These are phyloP conservation scores for Varecia variegata DNA, from an alignment of 2,797 vertebrate species.

Conservation along the genomic window DNA sequence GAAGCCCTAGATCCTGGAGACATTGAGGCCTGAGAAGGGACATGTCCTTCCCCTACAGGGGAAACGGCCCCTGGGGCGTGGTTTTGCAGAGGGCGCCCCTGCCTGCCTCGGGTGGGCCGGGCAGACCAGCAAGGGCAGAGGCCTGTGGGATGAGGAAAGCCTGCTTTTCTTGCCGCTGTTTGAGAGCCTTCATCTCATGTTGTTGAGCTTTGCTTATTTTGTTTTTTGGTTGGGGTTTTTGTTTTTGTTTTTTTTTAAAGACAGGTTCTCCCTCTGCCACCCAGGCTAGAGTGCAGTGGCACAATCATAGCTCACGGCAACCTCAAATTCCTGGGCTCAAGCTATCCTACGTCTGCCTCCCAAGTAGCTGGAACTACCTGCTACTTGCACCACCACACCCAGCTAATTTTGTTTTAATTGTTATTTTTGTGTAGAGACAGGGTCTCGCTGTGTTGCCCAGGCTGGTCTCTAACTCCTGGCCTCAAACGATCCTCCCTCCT, in stretches of 20 bases:
- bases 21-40: not conserved
- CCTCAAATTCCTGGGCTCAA: not conserved
- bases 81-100: not conserved
- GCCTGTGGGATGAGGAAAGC: conserved; percentile 81
- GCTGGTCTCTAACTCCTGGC: not conserved
- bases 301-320: not conserved
- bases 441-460: not conserved
- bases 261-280: not conserved
- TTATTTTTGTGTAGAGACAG: no score
- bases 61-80: no score
- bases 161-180: not conserved
- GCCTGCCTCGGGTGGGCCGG: conserved; percentile 81
- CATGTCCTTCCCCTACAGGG: accelerated
- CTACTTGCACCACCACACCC: not conserved
- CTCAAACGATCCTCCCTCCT: not conserved
- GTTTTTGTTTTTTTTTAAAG: not conserved
- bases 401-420: not conserved
- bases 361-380: not conserved
- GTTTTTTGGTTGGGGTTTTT: not conserved
- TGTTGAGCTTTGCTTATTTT: not conserved
- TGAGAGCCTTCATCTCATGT: accelerated
- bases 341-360: not conserved
- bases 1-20: no score
- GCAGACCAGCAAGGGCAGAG: conserved; percentile 85
- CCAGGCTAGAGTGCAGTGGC: not conserved